phyloP scores from a whole-genome alignment of 2,113 vertebrate genomes.

The Mus spicilegus region DNA sequence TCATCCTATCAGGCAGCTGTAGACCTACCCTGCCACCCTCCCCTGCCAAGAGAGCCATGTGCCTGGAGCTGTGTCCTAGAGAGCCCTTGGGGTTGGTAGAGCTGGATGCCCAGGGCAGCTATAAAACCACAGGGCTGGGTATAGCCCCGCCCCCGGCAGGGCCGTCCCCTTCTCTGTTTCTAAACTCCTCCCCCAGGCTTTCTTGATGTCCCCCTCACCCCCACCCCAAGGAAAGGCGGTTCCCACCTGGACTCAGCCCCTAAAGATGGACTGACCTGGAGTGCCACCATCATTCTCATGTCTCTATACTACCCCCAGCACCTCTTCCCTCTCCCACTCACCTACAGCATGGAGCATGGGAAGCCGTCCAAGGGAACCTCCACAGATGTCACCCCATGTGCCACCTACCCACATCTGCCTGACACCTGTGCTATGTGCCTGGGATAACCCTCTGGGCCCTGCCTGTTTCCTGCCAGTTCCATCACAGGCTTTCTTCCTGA shows the following conservation, averaged over 20 bases:
- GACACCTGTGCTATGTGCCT: neutral
- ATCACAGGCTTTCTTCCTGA: neutral
- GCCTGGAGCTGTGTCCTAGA: neutral
- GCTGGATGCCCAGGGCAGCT: neutral
- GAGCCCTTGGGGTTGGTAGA: neutral
- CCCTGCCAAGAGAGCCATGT: neutral
- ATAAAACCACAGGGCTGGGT: neutral
- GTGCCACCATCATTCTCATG: too few species aligned
- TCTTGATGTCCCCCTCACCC: neutral
- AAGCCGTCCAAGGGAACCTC: neutral
- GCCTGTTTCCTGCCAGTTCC: neutral
- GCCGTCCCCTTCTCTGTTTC: too few species aligned
- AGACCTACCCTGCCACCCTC: neutral
- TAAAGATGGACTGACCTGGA: neutral
- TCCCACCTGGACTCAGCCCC: neutral
- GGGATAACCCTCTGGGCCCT: neutral
- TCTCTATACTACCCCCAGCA: neutral
- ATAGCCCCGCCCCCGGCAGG: neutral
- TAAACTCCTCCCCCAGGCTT: neutral
- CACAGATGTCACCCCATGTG: neutral
- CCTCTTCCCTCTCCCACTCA: neutral
- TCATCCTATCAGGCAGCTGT: neutral
- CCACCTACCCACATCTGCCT: slow-evolving; percentile 22
- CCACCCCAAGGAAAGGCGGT: too few species aligned
- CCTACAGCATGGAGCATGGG: neutral